Conservation (phyloP, 2,888 invertebrate genomes). For the Leptinotarsa rubiginosa region DNA sequence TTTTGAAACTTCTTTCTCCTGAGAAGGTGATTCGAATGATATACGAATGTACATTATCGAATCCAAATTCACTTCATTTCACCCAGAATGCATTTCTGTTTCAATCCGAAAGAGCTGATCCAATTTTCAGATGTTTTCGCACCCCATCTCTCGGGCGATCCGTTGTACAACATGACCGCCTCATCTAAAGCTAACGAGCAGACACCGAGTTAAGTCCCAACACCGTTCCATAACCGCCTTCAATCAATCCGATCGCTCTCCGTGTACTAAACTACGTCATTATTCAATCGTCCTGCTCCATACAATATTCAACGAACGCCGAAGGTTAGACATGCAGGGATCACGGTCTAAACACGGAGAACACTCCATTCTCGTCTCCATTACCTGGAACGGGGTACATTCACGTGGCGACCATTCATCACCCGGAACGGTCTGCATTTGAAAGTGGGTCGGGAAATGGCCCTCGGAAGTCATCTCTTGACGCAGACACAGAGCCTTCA, state of each 20-base stretch:
- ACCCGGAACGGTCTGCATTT: slow-evolving; percentile 24
- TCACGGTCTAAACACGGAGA: slow-evolving; percentile 18
- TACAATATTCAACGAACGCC: slow-evolving; percentile 19
- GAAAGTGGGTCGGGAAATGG: slow-evolving; percentile 24
- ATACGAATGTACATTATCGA: no score
- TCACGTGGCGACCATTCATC: slow-evolving; percentile 18
- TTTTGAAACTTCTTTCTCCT: no score
- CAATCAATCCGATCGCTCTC: slow-evolving; percentile 7
- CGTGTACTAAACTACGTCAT: slow-evolving; percentile 20
- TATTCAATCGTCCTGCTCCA: slow-evolving; percentile 18
- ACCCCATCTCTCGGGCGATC: not conserved
- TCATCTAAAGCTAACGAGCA: not conserved
- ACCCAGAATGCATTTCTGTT: no score
- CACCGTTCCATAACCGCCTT: slow-evolving; percentile 2
- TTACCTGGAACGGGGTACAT: slow-evolving; percentile 19
- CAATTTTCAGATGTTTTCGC: no score
- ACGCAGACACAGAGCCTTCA: slow-evolving; percentile 11
- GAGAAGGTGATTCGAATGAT: no score
- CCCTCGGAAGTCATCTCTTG: slow-evolving; percentile 10
- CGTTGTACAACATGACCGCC: not conserved
- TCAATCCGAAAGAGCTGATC: no score
- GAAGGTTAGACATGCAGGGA: slow-evolving; percentile 19
- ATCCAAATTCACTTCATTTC: no score
- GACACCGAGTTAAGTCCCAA: not conserved
- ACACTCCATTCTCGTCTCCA: slow-evolving; percentile 17